Conservation (phyloP, 2,888 invertebrate genomes). For the Fabriciana adippe region DNA sequence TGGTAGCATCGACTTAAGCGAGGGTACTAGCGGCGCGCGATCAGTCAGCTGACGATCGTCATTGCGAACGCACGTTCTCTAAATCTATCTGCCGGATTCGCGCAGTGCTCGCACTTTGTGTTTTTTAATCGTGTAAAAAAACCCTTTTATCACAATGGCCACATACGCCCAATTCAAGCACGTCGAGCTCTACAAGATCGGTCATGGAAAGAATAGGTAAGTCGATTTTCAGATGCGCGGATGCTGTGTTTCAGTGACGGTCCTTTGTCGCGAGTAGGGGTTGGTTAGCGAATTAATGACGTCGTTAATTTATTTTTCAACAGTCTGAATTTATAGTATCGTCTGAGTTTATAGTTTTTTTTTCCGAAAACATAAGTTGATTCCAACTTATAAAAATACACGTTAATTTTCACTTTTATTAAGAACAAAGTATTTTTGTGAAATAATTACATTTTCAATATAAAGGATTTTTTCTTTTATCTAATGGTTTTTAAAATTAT, state of each 20-base stretch:
- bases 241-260: slow-evolving; percentile 50
- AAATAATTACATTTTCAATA: not conserved
- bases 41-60: slow-evolving; percentile 78
- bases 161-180: slow-evolving; percentile 96
- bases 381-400: too few relatives aligned
- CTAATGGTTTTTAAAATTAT: not conserved
- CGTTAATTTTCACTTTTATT: too few relatives aligned
- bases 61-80: slow-evolving; percentile 56
- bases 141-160: slow-evolving; percentile 84
- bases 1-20: slow-evolving; percentile 76
- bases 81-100: slow-evolving; percentile 41
- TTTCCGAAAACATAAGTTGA: too few relatives aligned
- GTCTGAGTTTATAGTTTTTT: too few relatives aligned
- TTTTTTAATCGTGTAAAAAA: slow-evolving; percentile 44
- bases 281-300: not conserved
- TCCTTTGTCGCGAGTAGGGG: slow-evolving; percentile 42
- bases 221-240: slow-evolving; percentile 50
- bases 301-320: not conserved
- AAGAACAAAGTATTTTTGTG: too few relatives aligned
- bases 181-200: slow-evolving; percentile 96
- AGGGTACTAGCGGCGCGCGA: slow-evolving; percentile 73
- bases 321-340: too few relatives aligned
- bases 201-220: slow-evolving; percentile 96
- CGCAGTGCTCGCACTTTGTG: slow-evolving; percentile 50
- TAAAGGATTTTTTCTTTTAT: slow-evolving; percentile 6